These are phyloP conservation scores for Cebidichthys violaceus DNA, from an alignment of 2,113 vertebrate species.

Conservation along the genomic window DNA sequence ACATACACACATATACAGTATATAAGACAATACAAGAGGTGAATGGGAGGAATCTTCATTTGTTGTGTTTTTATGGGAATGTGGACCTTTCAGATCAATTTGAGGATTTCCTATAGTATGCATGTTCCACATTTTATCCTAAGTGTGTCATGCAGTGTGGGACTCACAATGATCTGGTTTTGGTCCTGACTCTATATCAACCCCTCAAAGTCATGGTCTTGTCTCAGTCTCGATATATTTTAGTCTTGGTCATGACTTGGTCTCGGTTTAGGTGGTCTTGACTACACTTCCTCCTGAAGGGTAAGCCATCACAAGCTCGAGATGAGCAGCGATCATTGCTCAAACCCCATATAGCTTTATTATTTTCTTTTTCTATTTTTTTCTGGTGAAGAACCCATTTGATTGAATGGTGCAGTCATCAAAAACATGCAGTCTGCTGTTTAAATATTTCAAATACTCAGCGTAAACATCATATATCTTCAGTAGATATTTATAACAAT, in stretches of 20 bases:
- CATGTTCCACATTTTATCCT: too few species aligned
- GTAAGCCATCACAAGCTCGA: background rate
- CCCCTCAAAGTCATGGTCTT: too few species aligned
- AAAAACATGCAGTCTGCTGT: background rate
- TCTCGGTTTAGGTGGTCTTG: too few species aligned
- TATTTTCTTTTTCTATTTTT: background rate
- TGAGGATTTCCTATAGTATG: too few species aligned
- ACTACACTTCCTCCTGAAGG: background rate
- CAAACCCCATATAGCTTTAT: background rate
- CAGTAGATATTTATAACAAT: background rate
- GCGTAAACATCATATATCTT: conserved; percentile 19
- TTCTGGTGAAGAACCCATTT: background rate
- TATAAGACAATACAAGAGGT: too few species aligned
- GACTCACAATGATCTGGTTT: too few species aligned
- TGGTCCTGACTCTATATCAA: too few species aligned
- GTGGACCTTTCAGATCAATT: background rate
- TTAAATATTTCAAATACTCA: conserved; percentile 3
- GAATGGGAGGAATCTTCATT: too few species aligned
- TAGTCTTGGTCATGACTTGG: too few species aligned
- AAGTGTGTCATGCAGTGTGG: too few species aligned
- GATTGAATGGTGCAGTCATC: conserved; percentile 1
- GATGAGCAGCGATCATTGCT: background rate
- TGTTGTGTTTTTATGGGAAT: background rate
- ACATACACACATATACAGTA: too few species aligned
- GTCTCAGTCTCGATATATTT: too few species aligned